Conservation (phyloP, 1,140 invertebrate species). For the Scaptomyza hsui region DNA sequence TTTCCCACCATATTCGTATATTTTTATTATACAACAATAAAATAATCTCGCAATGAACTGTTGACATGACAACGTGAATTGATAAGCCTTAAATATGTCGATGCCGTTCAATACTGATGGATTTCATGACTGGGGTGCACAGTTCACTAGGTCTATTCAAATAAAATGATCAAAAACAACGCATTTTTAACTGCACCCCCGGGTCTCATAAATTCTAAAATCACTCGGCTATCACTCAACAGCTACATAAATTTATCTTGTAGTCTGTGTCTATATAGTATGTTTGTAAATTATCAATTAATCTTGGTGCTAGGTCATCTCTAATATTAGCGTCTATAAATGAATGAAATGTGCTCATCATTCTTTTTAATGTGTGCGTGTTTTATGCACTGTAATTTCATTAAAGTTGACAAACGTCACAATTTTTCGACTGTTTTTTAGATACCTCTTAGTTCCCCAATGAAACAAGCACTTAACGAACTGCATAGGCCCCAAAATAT, state of each 20-base stretch:
- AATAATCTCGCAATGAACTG: conserved; percentile 12
- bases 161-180: conserved; percentile 23
- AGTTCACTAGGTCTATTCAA: conserved; percentile 31
- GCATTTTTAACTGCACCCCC: conserved; percentile 1
- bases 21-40: not conserved
- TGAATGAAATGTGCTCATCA: conserved; percentile 47
- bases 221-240: conserved; percentile 27
- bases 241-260: conserved; percentile 22
- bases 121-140: conserved; percentile 61
- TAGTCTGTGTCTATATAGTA: not conserved
- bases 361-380: conserved; percentile 37
- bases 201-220: conserved; percentile 36
- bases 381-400: conserved; percentile 30
- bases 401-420: conserved; percentile 17
- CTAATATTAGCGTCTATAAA: conserved; percentile 65
- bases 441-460: too few relatives aligned
- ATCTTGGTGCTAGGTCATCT: conserved; percentile 43
- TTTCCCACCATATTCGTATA: not conserved
- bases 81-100: conserved; percentile 18
- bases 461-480: not conserved
- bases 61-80: conserved; percentile 17
- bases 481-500: not conserved
- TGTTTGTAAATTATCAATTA: conserved; percentile 40
- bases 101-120: conserved; percentile 24
- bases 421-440: not conserved